A percentile compares a stretch with the other conserved stretches of the same genome.
phyloP scores from a whole-genome alignment of 64 coral and sea anemone species.

The Acropora yongei region DNA sequence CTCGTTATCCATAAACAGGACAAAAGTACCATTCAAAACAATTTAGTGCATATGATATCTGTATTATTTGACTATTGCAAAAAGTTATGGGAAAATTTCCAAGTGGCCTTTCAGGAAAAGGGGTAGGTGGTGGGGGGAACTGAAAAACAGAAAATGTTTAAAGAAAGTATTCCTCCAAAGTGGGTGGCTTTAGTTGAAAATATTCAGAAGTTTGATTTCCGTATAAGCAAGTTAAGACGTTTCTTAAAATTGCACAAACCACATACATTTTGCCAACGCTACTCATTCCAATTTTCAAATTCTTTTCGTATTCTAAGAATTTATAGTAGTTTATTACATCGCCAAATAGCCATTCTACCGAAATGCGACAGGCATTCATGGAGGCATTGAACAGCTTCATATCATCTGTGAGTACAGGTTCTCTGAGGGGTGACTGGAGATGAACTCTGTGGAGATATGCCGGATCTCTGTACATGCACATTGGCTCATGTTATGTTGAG shows the following conservation, averaged over 20 bases:
- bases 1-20: slow-evolving; percentile 1
- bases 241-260: background rate
- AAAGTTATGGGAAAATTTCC: background rate
- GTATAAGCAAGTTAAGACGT: slow-evolving; percentile 2
- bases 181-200: slow-evolving; percentile 5
- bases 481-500: background rate
- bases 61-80: slow-evolving; percentile 3
- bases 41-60: background rate
- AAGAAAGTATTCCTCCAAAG: background rate
- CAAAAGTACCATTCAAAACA: background rate
- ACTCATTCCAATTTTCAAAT: background rate
- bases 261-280: background rate
- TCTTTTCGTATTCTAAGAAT: background rate
- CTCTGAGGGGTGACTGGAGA: no score
- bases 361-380: background rate
- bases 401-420: no score
- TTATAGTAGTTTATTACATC: background rate
- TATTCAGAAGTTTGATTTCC: slow-evolving; percentile 2
- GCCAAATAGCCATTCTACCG: background rate
- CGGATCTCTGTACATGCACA: no score
- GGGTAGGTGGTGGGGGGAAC: background rate
- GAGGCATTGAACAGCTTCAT: no score
- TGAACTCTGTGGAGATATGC: no score
- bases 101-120: slow-evolving; percentile 4
- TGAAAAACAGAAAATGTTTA: slow-evolving; percentile 1